Evolutionary conservation across 2,888 invertebrate species (phyloP), one percentile per base, ranked within the genome.

Genomic region (Drosophila leonis): DNA sequence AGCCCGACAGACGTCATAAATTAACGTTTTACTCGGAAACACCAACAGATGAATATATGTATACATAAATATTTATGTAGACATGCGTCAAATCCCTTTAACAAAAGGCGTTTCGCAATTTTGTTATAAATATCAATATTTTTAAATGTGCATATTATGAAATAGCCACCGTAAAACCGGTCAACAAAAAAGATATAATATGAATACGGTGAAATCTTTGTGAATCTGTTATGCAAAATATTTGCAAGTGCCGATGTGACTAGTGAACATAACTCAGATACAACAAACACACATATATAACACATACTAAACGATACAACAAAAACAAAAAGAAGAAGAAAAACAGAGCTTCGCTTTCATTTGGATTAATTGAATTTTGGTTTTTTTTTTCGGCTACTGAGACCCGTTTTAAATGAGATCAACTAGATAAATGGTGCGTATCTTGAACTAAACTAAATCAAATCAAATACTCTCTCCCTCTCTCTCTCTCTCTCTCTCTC

Each of bases 351-450:
- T 20, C 27, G 80, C 86, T 74, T 86, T 83, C 72, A 77, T 70
- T 84, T 76, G 80, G 86, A 85, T 84, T 75, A 76, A 78, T 81
- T 70, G 67, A 65, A 69, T 72, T 65, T 65, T 49, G 9, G 13
- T n/a, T 37, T 5, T 54, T 72, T 64, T 70, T 65, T 65, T 57
- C 27, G 65, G 15, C 65, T 46, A 68, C 72, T 67, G 72, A 73
- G 82, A 84, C 75, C 65, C 67, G 73, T 66, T 82, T 75, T 90
- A 62, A 89, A 85, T 80, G 90, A 90, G 77, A 86, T 82, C 79
- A 82, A 86, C 83, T 88, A 88, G 90, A 89, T 90, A 89, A 89
- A 90, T 89, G 90, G 90, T 89, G 82, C 75, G 90, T 89, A 89
- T 84, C 79, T 83, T 70, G 59, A 67, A 57, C 65, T 63, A 49